Conservation (phyloP, 2,888 invertebrate species). For the Erebia epiphron region DNA sequence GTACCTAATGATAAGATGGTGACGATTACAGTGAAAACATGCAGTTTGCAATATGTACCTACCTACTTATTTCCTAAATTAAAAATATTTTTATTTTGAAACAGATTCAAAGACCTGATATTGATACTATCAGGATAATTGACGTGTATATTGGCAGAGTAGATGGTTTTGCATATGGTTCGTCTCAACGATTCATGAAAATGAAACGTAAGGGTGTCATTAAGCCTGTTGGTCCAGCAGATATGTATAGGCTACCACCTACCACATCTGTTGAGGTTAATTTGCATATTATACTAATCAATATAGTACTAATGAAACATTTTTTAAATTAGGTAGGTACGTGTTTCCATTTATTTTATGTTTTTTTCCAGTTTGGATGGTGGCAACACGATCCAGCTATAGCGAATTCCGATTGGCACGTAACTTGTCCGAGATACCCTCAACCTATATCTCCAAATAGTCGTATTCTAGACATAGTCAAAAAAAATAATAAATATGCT, state of each 20-base stretch:
- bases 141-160: slow-evolving; percentile 78
- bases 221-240: slow-evolving; percentile 79
- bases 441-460: slow-evolving; percentile 70
- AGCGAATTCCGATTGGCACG: slow-evolving; percentile 64
- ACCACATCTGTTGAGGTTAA: slow-evolving; percentile 67
- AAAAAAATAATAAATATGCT: slow-evolving; percentile 75
- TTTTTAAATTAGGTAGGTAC: no score
- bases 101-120: slow-evolving; percentile 58
- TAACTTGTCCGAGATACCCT: slow-evolving; percentile 62
- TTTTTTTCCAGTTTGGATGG: slow-evolving; percentile 72
- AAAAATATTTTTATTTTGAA: neutral
- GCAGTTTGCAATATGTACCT: no score
- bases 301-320: no score
- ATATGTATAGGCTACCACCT: slow-evolving; percentile 77
- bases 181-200: slow-evolving; percentile 67
- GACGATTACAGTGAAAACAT: no score
- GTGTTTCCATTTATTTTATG: neutral
- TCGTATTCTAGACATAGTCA: slow-evolving; percentile 62
- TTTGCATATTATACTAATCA: neutral
- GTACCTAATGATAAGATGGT: neutral
- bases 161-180: slow-evolving; percentile 82
- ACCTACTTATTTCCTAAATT: no score
- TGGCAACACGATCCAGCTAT: slow-evolving; percentile 72
- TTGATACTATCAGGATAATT: slow-evolving; percentile 65
- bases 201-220: slow-evolving; percentile 79